phyloP scores from a whole-genome alignment of 2,113 vertebrate species.

The Blennius ocellaris region DNA sequence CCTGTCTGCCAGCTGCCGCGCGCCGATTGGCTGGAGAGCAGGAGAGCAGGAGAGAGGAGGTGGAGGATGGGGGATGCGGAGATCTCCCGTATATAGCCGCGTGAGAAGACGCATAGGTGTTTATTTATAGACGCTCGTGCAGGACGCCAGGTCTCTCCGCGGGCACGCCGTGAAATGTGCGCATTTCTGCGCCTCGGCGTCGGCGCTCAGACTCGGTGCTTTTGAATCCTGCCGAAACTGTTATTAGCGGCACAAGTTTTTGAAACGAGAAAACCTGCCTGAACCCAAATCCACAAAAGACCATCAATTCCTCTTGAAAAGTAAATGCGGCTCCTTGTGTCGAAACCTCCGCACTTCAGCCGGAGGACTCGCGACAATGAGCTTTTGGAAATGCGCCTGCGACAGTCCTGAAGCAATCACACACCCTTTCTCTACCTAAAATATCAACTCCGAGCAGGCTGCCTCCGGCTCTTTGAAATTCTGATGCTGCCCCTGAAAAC shows the following conservation, averaged over 20 bases:
- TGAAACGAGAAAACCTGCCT: background rate
- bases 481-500: background rate
- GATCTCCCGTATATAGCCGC: background rate
- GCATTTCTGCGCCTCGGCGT: background rate
- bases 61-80: background rate
- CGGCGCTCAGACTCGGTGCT: background rate
- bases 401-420: background rate
- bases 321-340: background rate
- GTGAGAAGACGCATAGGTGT: background rate
- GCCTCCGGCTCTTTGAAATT: background rate
- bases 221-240: background rate
- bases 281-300: background rate
- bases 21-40: constrained; percentile 51
- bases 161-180: background rate
- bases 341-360: background rate
- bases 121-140: background rate
- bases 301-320: too few species aligned
- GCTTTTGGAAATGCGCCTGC: background rate
- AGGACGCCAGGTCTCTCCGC: background rate
- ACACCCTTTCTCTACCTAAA: background rate
- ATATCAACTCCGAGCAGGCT: background rate
- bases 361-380: background rate
- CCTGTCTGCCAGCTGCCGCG: constrained; percentile 38
- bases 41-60: background rate
- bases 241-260: background rate